A percentile compares a stretch with the other conserved stretches of the same genome.
phyloP scores from a whole-genome alignment of 2,113 vertebrate species.

The Phaethornis superciliosus region DNA sequence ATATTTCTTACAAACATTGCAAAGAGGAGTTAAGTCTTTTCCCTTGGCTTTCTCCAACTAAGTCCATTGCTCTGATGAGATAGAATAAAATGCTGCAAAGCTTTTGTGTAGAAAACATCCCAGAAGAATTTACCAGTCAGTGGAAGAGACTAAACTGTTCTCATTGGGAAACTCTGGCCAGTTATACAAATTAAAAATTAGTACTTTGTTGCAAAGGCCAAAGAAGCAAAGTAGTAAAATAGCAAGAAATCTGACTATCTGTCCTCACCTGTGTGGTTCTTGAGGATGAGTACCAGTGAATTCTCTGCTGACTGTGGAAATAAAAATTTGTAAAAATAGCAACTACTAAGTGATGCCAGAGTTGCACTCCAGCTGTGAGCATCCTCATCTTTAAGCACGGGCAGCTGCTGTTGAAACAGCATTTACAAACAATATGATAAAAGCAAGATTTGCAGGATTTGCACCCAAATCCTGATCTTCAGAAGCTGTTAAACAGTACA shows the following conservation, averaged over 20 bases:
- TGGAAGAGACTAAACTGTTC: background rate
- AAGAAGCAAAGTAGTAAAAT: background rate
- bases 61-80: background rate
- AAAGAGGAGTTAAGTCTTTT: conserved; percentile 6
- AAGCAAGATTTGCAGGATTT: background rate
- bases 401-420: background rate
- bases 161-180: background rate
- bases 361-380: background rate
- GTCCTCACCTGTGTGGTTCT: background rate
- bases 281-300: background rate
- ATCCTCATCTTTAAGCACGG: background rate
- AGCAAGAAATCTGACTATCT: background rate
- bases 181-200: background rate
- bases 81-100: background rate
- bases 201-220: background rate
- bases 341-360: background rate
- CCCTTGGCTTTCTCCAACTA: background rate
- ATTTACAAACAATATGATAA: background rate
- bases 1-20: background rate
- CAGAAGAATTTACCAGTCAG: background rate
- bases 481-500: background rate
- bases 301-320: background rate
- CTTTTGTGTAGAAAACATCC: background rate
- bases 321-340: conserved; percentile 8
- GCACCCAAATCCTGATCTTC: background rate